phyloP scores from a whole-genome alignment of 2,113 vertebrate genomes.

The Thunnus maccoyii region DNA sequence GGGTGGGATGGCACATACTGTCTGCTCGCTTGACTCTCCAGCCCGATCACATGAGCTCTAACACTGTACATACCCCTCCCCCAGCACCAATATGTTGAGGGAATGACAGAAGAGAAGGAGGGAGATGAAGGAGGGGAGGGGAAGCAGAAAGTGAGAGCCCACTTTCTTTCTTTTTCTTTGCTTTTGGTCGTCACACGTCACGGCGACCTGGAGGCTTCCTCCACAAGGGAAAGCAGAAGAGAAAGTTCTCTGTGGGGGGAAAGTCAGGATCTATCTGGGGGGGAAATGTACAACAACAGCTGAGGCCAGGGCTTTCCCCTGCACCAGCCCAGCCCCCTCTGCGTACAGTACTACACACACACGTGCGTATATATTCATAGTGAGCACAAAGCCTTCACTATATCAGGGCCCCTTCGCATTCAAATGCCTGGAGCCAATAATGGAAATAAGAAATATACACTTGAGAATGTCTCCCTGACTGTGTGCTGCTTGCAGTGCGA shows the following conservation, averaged over 20 bases:
- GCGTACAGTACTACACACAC: conserved; percentile 63
- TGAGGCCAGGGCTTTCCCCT: conserved; percentile 78
- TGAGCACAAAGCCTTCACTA: conserved; percentile 73
- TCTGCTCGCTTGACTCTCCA: conserved; percentile 50
- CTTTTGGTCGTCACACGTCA: conserved; percentile 26
- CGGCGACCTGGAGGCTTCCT: conserved; percentile 42
- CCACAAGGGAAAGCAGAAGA: conserved; percentile 39
- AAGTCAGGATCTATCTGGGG: conserved; percentile 60
- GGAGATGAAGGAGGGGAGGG: conserved; percentile 45
- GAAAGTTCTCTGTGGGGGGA: conserved; percentile 43
- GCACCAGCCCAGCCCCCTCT: conserved; percentile 54
- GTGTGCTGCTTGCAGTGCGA: background rate
- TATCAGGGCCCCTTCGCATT: conserved; percentile 59
- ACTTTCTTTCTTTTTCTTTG: conserved; percentile 26
- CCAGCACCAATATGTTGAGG: conserved; percentile 52
- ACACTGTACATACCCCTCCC: conserved; percentile 70
- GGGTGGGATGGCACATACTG: conserved; percentile 61
- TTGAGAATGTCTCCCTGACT: conserved; percentile 18
- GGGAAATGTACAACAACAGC: conserved; percentile 72
- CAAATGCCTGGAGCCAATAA: conserved; percentile 53
- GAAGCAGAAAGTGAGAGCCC: conserved; percentile 43
- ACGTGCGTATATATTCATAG: conserved; percentile 58
- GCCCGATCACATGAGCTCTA: conserved; percentile 70
- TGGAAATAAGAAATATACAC: conserved; percentile 55
- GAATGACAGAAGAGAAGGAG: conserved; percentile 57